Conservation (phyloP, 2,888 invertebrate genomes). For the Ectropis crepuscularia region DNA sequence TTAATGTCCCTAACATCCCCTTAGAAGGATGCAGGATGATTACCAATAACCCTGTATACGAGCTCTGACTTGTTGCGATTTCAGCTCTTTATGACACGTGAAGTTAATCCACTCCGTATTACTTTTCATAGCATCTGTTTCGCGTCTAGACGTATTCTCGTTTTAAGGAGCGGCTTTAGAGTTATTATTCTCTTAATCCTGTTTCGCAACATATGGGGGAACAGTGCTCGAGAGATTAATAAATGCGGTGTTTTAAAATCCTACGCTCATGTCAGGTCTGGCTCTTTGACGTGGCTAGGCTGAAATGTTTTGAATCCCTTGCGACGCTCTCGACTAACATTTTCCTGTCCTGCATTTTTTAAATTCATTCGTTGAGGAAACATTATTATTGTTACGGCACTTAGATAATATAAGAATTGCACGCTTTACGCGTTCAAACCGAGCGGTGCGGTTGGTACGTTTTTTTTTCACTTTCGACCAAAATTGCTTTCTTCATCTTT, state of each 20-base stretch:
- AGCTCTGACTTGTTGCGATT: slow-evolving; percentile 11
- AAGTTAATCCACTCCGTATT: slow-evolving; percentile 13
- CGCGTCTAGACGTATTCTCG: slow-evolving; percentile 28
- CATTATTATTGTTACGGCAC: slow-evolving; percentile 54
- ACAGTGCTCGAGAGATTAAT: slow-evolving; percentile 56
- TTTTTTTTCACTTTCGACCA: background rate
- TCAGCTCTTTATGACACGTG: slow-evolving; percentile 18
- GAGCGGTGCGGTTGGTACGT: background rate
- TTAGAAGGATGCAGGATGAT: too few species aligned
- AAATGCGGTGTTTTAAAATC: slow-evolving; percentile 55
- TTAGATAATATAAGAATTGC: slow-evolving; percentile 29
- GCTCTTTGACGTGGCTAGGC: slow-evolving; percentile 56
- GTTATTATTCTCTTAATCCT: slow-evolving; percentile 36
- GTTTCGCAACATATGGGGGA: slow-evolving; percentile 39
- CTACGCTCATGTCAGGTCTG: slow-evolving; percentile 48
- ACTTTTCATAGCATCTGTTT: slow-evolving; percentile 26
- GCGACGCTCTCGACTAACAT: slow-evolving; percentile 46
- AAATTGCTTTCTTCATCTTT: background rate
- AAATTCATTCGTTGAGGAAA: slow-evolving; percentile 54
- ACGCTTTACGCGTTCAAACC: slow-evolving; percentile 24
- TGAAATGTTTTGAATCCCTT: slow-evolving; percentile 56
- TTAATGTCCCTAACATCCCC: too few species aligned
- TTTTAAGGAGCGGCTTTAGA: slow-evolving; percentile 21
- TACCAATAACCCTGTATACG: too few species aligned
- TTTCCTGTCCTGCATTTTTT: slow-evolving; percentile 57